Evolutionary conservation across 2,888 invertebrate genomes (phyloP), one percentile per base, ranked within the genome.

Genomic region (Mythimna impura): DNA sequence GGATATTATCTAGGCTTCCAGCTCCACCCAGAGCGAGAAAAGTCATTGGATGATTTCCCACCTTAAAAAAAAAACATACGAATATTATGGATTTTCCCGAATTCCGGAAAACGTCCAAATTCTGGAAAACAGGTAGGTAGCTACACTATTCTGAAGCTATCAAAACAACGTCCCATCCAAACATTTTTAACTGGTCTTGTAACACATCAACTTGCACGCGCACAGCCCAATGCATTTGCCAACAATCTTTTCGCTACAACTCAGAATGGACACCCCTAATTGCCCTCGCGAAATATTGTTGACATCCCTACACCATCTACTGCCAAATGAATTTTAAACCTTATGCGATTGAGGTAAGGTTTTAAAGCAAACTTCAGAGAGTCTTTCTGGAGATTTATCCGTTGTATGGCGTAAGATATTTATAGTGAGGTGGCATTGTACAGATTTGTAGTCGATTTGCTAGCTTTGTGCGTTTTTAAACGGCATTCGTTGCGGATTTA

Each of bases 401-500:
- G 73, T 78, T 72, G 84, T 82, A 85, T 86, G 84, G 86, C 79
- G 86, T 90, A 91, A 91, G 91, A 90, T 91, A 89, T 92, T 92
- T 93, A 91, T 88, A 91, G 90, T 87, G 86, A 87, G 86, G 88
- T 88, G 87, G 83, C 89, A 91, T 92, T 91, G 91, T 91, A 87
- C 87, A 76, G 89, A 89, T 93, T 93, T 94, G 93, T 93, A 90
- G 87, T 86, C 90, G 88, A 90, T 91, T 91, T 91, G 89, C 88
- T 86, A 86, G 85, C 80, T 84, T 83, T 80, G 78, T 85, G 83
- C 81, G 80, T 81, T 83, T 84, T 84, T 79, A 66, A 74, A 76
- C 66, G 73, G 71, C 68, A 72, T 76, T 75, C 61, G 61, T 63
- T 73, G 50, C 67, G 47, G 61, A 84, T 84, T 81, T 83, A 83